Evolutionary conservation across 2,888 invertebrate genomes (phyloP).

Genomic region (Molanna angustata): DNA sequence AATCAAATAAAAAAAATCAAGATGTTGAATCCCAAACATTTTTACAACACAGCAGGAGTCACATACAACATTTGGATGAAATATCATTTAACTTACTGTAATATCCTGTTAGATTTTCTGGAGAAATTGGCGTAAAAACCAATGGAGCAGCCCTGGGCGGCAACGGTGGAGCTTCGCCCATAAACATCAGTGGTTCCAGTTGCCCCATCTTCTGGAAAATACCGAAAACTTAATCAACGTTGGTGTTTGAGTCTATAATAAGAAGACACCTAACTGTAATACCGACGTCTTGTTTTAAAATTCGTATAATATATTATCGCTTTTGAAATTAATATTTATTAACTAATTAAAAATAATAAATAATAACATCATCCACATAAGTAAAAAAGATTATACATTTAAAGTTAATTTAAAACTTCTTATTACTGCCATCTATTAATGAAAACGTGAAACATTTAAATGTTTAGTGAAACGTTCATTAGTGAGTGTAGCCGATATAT

Average conservation of each 20-base stretch:
- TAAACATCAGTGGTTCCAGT: constrained; percentile 42
- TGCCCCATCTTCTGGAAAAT: constrained; percentile 50
- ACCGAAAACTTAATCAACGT: constrained; percentile 11
- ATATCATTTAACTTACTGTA: constrained; percentile 23
- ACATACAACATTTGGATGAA: no score
- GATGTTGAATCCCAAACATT: not conserved
- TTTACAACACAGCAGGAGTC: not conserved
- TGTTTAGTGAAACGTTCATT: no score
- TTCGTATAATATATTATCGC: no score
- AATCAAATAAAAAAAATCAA: not conserved
- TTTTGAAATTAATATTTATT: no score
- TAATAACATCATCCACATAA: no score
- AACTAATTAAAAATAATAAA: no score
- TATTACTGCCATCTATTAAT: no score
- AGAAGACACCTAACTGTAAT: no score
- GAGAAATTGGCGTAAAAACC: constrained; percentile 25
- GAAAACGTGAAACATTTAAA: no score
- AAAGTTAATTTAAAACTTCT: no score
- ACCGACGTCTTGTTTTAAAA: not conserved
- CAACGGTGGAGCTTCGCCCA: constrained; percentile 36
- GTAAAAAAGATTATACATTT: no score
- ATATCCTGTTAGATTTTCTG: constrained; percentile 22
- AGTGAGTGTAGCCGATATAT: no score
- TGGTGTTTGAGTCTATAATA: constrained; percentile 22
- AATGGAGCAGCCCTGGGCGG: constrained; percentile 26